Evolutionary conservation across 2,797 vertebrate species (phyloP).

Genomic region (Pitangus sulphuratus): DNA sequence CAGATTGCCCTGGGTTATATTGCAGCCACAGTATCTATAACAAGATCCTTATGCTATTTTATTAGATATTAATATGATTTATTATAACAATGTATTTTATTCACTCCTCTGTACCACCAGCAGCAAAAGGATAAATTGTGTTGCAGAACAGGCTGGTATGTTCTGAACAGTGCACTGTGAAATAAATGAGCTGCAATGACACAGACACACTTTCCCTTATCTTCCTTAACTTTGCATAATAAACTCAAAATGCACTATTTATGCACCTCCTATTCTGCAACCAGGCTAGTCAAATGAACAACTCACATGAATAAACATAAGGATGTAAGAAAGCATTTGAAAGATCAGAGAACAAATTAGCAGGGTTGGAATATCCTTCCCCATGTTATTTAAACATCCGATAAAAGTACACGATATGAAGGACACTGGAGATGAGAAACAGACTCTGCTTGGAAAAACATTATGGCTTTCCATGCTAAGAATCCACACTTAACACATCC

Average conservation of each 20-base stretch:
- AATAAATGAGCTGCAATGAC: constrained; percentile 27
- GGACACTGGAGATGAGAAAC: neutral
- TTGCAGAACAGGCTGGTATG: neutral
- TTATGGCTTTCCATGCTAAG: neutral
- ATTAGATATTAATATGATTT: constrained; percentile 16
- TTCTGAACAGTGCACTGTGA: neutral
- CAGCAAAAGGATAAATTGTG: constrained; percentile 8
- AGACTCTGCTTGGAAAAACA: neutral
- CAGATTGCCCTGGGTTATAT: neutral
- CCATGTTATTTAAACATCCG: neutral
- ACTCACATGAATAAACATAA: constrained; percentile 5
- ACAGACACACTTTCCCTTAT: neutral
- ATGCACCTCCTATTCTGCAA: neutral
- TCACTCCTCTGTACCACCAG: constrained; percentile 9
- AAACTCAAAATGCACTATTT: neutral
- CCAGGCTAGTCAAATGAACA: neutral
- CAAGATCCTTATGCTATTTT: constrained; percentile 19
- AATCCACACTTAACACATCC: neutral
- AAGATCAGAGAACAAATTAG: neutral
- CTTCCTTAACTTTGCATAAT: neutral
- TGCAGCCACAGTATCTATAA: constrained; percentile 1
- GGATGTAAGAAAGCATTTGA: neutral
- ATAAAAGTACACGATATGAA: neutral
- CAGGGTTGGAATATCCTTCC: neutral
- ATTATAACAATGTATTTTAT: constrained; percentile 33